Base-by-base conservation (phyloP, 2,797 vertebrate species). In the Chromis chromis region DNA sequence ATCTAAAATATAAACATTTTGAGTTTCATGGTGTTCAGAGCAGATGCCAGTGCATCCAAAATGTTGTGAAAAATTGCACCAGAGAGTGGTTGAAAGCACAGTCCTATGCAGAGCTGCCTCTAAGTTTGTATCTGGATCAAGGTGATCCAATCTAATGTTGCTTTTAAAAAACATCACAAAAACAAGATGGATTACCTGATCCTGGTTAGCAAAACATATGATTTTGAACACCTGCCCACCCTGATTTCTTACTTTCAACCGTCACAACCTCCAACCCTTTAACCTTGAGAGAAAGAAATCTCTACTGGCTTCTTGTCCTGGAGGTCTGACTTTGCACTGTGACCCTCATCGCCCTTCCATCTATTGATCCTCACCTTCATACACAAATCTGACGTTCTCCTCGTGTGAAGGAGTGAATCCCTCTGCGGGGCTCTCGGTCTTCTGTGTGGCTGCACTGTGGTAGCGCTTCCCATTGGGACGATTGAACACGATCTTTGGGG, bases 331-430 rank as follows among this genome's bases (percentile, higher is more conserved):
- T 31, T 31, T 31, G 31, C 6, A 31, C 31, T 31, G 31, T 7
- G 31, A 36, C 33, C 17, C 65, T 14, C 21, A 33, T 39, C 64
- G 25, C 24, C 54, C 42, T 13, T 16, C 5, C 62, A 24, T n/a
- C 14, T 5, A 44, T 2, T 16, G 48, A 36, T 12, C 19, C 92
- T 94, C 92, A 98, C 98, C 96, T 96, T 97, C 96, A 4, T 96
- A 96, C 39, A 99, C 91, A 70, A 99, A 99, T 65, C 95, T 93
- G 79, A 99, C 98, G 0, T 99, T 99, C 85, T 99, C 98, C 83
- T 99, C 97, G 0, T 99, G 98, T 10, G 96, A 97, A 22, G 95
- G 86, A 0, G 97, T 98, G 91, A 98, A 98, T 55, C 93, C 94
- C 83, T 98, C 98, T 0, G 94, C 89, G 0, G 93, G 85, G 56